A percentile compares a stretch with the other conserved stretches of the same genome.
phyloP scores from a whole-genome alignment of 2,888 invertebrate species.

The Doris montereyensis region DNA sequence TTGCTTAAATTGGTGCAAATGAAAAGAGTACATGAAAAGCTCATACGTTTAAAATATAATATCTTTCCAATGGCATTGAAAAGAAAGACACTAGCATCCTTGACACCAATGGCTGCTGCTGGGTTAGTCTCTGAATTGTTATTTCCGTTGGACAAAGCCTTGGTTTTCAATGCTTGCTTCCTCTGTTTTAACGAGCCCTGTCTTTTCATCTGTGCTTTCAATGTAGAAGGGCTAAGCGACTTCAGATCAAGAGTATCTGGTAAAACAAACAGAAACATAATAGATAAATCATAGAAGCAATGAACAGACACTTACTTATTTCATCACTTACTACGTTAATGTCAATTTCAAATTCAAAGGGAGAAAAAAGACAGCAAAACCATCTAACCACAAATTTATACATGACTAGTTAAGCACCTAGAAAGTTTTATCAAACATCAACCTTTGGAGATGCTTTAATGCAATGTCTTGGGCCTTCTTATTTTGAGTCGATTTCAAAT shows the following conservation, averaged over 20 bases:
- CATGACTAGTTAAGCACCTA: too few relatives aligned
- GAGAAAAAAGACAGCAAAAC: too few relatives aligned
- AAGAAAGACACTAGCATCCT: conserved; percentile 73
- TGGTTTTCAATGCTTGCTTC: conserved; percentile 36
- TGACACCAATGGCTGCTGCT: conserved; percentile 54
- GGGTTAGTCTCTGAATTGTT: conserved; percentile 33
- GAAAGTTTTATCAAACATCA: too few relatives aligned
- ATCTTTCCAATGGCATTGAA: conserved; percentile 75
- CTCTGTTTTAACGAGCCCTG: conserved; percentile 36
- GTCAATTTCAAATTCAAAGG: too few relatives aligned
- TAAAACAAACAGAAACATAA: neutral
- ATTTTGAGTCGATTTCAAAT: too few relatives aligned
- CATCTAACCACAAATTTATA: too few relatives aligned
- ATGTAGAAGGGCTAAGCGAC: conserved; percentile 14
- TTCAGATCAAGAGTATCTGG: conserved; percentile 47
- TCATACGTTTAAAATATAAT: conserved; percentile 74
- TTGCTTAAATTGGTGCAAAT: too few relatives aligned
- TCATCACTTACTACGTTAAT: too few relatives aligned
- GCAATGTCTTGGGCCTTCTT: too few relatives aligned
- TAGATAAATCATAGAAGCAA: neutral
- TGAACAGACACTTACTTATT: too few relatives aligned
- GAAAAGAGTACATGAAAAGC: too few relatives aligned
- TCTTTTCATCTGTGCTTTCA: conserved; percentile 34
- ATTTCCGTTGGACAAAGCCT: conserved; percentile 25
- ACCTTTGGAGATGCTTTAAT: too few relatives aligned